Percentiles rank a stretch among this genome's conserved stretches.
phyloP scores from a whole-genome alignment of 2,113 vertebrate species.

The Pseudorectes ferrugineus region DNA sequence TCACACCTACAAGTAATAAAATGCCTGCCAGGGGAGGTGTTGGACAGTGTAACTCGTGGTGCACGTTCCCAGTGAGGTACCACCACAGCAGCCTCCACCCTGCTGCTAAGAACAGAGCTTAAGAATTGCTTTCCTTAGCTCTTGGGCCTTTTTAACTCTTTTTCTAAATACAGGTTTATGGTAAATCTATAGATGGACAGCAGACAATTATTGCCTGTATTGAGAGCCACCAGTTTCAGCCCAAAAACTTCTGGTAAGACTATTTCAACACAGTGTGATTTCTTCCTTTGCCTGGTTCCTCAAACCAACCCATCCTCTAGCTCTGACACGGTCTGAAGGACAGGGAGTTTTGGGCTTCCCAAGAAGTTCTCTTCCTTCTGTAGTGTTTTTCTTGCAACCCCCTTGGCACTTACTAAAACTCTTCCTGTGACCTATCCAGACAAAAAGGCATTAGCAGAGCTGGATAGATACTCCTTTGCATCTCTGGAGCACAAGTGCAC shows the following conservation, averaged over 20 bases:
- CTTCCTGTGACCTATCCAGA: neutral
- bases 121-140: neutral
- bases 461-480: neutral
- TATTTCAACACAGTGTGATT: neutral
- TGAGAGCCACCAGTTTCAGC: slow-evolving; percentile 95
- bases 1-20: neutral
- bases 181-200: slow-evolving; percentile 94
- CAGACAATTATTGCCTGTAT: slow-evolving; percentile 95
- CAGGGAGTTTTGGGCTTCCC: neutral
- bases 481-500: neutral
- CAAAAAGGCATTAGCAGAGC: neutral
- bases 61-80: neutral
- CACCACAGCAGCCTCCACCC: neutral
- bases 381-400: neutral
- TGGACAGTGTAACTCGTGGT: neutral
- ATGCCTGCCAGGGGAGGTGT: neutral
- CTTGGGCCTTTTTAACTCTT: neutral
- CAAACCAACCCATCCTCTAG: neutral
- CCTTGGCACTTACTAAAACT: neutral
- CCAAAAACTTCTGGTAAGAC: slow-evolving; percentile 95
- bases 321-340: neutral
- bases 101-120: neutral
- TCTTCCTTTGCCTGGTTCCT: neutral
- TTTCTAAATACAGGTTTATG: slow-evolving; percentile 84
- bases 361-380: neutral